Conservation (phyloP, 2,797 vertebrate species). For the Delichon dasypus region DNA sequence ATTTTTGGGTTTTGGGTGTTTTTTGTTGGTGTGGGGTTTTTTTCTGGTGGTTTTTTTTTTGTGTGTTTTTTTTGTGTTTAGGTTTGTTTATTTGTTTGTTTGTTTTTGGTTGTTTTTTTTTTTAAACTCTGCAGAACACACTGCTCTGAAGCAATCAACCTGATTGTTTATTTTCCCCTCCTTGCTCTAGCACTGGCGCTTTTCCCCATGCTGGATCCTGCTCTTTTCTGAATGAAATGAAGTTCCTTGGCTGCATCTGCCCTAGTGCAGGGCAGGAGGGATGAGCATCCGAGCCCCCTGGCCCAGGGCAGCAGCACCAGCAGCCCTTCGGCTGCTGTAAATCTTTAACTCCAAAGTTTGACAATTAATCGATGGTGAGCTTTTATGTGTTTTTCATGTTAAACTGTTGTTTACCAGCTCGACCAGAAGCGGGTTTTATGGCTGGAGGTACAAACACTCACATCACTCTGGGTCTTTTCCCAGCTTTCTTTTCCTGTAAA, state of each 20-base stretch:
- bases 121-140: background rate
- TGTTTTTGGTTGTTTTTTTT: background rate
- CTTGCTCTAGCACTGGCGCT: background rate
- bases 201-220: background rate
- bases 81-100: background rate
- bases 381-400: conserved; percentile 37
- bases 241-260: background rate
- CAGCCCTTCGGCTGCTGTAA: background rate
- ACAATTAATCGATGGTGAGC: conserved; percentile 53
- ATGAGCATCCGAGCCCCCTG: accelerated
- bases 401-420: conserved; percentile 45
- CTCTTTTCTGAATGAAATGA: background rate
- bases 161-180: conserved; percentile 1
- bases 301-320: background rate
- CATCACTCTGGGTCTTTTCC: conserved; percentile 74
- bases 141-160: conserved; percentile 31
- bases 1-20: background rate
- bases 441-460: conserved; percentile 60
- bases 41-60: too few relatives aligned
- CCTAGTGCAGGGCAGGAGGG: background rate
- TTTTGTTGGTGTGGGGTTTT: too few relatives aligned
- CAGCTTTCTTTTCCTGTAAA: conserved; percentile 81
- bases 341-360: conserved; percentile 56
- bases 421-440: background rate
- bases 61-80: too few relatives aligned